Percentiles rank a stretch among this genome's conserved stretches.
These are phyloP conservation scores for Cephus pygmeus DNA, from an alignment of 2,888 invertebrate genomes.

Conservation along the genomic window DNA sequence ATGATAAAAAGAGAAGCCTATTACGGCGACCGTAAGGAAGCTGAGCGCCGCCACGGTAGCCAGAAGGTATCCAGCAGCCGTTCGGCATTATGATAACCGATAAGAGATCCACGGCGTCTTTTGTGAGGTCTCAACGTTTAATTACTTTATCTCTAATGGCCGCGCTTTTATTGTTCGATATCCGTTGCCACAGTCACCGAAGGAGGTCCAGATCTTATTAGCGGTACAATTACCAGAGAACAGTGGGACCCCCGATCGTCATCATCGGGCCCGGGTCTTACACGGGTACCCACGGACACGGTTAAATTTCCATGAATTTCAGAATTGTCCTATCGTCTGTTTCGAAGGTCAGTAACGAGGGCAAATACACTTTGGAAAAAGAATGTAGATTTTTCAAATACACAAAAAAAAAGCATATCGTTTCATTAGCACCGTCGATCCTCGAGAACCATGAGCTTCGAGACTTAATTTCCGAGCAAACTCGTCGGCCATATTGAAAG, in stretches of 20 bases:
- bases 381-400: neutral
- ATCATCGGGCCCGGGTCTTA: neutral
- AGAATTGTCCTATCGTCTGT: neutral
- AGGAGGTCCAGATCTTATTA: slow-evolving; percentile 26
- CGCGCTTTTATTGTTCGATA: slow-evolving; percentile 18
- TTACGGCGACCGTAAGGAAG: neutral
- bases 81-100: slow-evolving; percentile 22
- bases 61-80: slow-evolving; percentile 14
- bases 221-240: slow-evolving; percentile 4
- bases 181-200: slow-evolving; percentile 16
- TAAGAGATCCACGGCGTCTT: slow-evolving; percentile 19
- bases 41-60: slow-evolving; percentile 15
- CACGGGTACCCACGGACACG: neutral
- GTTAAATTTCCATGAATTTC: neutral
- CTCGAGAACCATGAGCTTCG: neutral
- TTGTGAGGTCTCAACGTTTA: slow-evolving; percentile 24
- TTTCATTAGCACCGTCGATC: neutral
- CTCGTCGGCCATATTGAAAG: neutral
- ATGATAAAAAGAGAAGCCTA: slow-evolving; percentile 10
- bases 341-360: neutral
- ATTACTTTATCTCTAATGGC: slow-evolving; percentile 35
- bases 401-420: neutral
- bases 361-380: neutral
- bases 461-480: neutral
- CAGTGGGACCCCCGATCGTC: neutral